These are phyloP conservation scores for Epistrophella euchroma DNA, from an alignment of 2,888 invertebrate genomes.

Conservation along the genomic window DNA sequence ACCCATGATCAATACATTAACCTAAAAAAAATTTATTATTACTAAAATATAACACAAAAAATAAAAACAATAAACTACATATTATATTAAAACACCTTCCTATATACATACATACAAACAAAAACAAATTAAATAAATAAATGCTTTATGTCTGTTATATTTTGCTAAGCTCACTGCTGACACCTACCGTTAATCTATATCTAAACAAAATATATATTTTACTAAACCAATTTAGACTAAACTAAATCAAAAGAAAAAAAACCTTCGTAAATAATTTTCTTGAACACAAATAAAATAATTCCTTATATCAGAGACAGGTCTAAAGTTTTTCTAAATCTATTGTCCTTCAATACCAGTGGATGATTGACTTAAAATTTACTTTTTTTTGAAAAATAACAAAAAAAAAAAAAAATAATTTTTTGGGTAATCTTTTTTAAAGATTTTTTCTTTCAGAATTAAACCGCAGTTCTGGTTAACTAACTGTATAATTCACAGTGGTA, in stretches of 20 bases:
- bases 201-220: slow-evolving; percentile 59
- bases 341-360: too few relatives aligned
- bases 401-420: too few relatives aligned
- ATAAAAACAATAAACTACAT: slow-evolving; percentile 27
- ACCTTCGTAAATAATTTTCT: slow-evolving; percentile 45
- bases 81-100: slow-evolving; percentile 35
- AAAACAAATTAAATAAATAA: slow-evolving; percentile 22
- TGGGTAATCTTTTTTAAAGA: too few relatives aligned
- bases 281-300: slow-evolving; percentile 23
- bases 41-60: slow-evolving; percentile 17
- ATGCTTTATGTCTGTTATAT: slow-evolving; percentile 70
- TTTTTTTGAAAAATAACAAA: too few relatives aligned
- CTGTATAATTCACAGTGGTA: too few relatives aligned
- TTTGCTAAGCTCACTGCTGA: slow-evolving; percentile 62
- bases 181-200: slow-evolving; percentile 52
- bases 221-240: slow-evolving; percentile 38
- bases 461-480: too few relatives aligned
- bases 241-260: slow-evolving; percentile 7
- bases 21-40: slow-evolving; percentile 1
- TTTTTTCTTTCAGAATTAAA: too few relatives aligned
- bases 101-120: slow-evolving; percentile 3
- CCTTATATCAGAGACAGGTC: not conserved
- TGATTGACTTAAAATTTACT: too few relatives aligned
- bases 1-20: slow-evolving; percentile 35
- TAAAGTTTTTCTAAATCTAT: not conserved